Evolutionary conservation across 2,797 vertebrate genomes (phyloP).

Genomic region (Argentina silus): DNA sequence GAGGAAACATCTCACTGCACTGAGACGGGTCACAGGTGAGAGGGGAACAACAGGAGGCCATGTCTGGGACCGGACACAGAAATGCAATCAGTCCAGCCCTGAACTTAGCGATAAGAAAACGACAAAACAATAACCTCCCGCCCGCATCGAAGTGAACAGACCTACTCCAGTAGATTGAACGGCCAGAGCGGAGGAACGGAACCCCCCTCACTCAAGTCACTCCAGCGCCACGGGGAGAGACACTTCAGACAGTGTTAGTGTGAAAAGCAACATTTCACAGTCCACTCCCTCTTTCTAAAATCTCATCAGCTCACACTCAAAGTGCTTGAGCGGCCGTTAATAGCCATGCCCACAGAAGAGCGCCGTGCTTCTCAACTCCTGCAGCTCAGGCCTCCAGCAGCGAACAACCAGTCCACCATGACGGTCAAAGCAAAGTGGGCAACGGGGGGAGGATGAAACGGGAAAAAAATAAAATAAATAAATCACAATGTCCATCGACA

Average conservation of each 20-base stretch:
- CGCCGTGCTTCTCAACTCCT: neutral
- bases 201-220: neutral
- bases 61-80: neutral
- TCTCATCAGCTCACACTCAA: constrained; percentile 10
- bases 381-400: neutral
- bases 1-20: too few relatives aligned
- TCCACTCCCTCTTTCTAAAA: neutral
- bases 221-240: neutral
- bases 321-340: constrained; percentile 17
- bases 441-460: constrained; percentile 1
- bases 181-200: neutral
- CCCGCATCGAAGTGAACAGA: too few relatives aligned
- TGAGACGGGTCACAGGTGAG: neutral
- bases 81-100: neutral
- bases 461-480: too few relatives aligned
- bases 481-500: neutral
- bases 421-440: neutral
- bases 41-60: neutral
- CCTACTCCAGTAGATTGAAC: too few relatives aligned
- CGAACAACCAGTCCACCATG: constrained; percentile 3
- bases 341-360: neutral
- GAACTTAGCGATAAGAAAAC: neutral
- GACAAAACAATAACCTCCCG: neutral
- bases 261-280: neutral
- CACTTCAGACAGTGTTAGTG: neutral